Evolutionary conservation across 2,888 invertebrate genomes (phyloP).

Genomic region (Sesamia inferens): DNA sequence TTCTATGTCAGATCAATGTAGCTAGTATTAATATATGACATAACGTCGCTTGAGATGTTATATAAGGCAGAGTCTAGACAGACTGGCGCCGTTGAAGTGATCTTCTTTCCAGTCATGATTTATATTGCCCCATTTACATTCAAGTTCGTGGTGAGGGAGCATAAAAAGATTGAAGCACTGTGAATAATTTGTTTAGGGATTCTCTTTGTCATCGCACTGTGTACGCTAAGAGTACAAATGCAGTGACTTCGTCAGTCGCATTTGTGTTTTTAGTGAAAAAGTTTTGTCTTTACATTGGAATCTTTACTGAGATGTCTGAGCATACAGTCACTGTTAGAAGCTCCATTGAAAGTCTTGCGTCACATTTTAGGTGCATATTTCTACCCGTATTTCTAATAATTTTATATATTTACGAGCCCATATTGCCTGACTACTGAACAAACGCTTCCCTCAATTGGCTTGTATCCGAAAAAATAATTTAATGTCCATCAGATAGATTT

Average conservation of each 20-base stretch:
- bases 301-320: not conserved
- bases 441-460: not conserved
- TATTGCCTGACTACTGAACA: not conserved
- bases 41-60: conserved; percentile 32
- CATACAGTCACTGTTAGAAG: not conserved
- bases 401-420: not conserved
- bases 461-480: no score
- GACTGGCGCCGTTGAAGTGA: conserved; percentile 50
- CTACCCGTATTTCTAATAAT: not conserved
- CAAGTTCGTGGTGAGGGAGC: conserved; percentile 1
- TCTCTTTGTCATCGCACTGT: conserved; percentile 24
- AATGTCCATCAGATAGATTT: no score
- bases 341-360: not conserved
- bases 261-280: conserved; percentile 10
- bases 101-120: conserved; percentile 40
- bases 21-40: conserved; percentile 5
- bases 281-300: not conserved
- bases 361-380: not conserved
- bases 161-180: conserved; percentile 25
- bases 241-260: not conserved
- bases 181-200: conserved; percentile 45
- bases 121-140: conserved; percentile 25
- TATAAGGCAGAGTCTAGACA: conserved; percentile 56
- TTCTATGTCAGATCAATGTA: conserved; percentile 24
- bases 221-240: not conserved